Evolutionary conservation across 2,888 invertebrate genomes (phyloP).

Genomic region (Calliphora vomitoria): DNA sequence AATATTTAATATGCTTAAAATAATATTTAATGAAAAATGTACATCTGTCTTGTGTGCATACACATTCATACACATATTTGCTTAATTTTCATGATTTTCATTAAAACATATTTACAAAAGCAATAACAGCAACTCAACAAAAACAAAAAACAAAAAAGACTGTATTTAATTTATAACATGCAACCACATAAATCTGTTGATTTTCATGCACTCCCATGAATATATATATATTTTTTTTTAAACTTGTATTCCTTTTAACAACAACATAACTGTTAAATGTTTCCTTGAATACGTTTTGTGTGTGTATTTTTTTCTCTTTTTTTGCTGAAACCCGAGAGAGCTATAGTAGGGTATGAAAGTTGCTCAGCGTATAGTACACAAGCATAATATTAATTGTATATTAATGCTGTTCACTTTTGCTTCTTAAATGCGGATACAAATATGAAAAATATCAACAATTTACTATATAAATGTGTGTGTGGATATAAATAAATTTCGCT

Average conservation of each 20-base stretch:
- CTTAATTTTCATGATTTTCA: constrained; percentile 52
- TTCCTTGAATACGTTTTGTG: constrained; percentile 27
- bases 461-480: neutral
- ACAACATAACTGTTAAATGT: constrained; percentile 41
- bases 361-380: neutral
- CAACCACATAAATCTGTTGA: constrained; percentile 50
- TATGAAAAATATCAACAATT: constrained; percentile 21
- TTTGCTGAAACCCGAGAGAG: neutral
- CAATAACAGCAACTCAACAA: constrained; percentile 30
- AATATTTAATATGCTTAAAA: constrained; percentile 62
- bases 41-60: constrained; percentile 29
- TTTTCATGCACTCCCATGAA: neutral
- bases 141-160: no score
- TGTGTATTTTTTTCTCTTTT: neutral
- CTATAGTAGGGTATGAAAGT: neutral
- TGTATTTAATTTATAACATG: constrained; percentile 50
- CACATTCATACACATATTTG: constrained; percentile 1
- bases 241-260: constrained; percentile 35
- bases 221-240: constrained; percentile 2
- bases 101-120: constrained; percentile 36
- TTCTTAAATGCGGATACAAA: constrained; percentile 46
- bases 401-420: constrained; percentile 66
- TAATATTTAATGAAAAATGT: constrained; percentile 41
- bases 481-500: neutral
- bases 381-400: constrained; percentile 66